These are phyloP conservation scores for Heliocidaris tuberculata DNA, from an alignment of 35 echinoderm and acorn worm genomes.

Conservation along the genomic window DNA sequence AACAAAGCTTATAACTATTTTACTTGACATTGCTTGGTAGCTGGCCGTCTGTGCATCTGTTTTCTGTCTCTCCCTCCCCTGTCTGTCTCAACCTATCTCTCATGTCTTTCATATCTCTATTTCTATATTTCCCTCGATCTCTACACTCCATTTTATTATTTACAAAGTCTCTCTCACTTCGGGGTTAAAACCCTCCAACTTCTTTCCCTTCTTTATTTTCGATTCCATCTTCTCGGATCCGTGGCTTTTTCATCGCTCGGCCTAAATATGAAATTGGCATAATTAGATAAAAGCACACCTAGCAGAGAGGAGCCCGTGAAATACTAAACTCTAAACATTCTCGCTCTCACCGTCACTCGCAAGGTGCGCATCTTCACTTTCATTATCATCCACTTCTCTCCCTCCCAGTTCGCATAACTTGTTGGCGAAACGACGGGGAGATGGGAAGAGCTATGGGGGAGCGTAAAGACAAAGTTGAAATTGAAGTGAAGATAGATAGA, in stretches of 20 bases:
- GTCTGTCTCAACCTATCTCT: neutral
- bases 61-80: neutral
- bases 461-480: neutral
- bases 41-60: neutral
- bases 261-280: conserved; percentile 50
- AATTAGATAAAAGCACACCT: conserved; percentile 50
- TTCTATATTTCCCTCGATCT: neutral
- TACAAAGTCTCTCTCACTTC: neutral
- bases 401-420: neutral
- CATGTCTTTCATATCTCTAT: neutral
- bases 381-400: neutral
- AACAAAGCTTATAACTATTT: neutral
- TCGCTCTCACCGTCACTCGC: neutral
- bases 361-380: neutral
- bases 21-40: neutral
- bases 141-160: neutral
- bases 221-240: neutral
- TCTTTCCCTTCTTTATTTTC: neutral
- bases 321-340: conserved; percentile 53
- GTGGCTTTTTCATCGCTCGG: neutral
- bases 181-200: conserved; percentile 15
- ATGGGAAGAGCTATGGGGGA: neutral
- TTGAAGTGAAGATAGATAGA: conserved; percentile 16
- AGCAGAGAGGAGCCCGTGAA: conserved; percentile 22
- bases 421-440: neutral